Conservation (phyloP, 2,888 invertebrate species). For the Drosophila recens region DNA sequence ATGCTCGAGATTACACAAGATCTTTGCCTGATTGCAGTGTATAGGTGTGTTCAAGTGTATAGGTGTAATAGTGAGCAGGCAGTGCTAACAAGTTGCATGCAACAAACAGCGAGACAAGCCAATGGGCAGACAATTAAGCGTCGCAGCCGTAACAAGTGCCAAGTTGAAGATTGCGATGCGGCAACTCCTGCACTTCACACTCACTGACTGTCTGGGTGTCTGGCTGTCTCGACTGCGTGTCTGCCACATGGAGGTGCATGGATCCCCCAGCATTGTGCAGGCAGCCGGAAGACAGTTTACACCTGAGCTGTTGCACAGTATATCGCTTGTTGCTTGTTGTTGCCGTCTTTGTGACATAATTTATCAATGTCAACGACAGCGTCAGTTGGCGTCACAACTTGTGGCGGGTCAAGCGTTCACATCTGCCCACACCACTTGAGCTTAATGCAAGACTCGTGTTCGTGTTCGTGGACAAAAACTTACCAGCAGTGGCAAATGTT, state of each 20-base stretch:
- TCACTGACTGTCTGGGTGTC: conserved; percentile 3
- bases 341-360: conserved; percentile 64
- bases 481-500: conserved; percentile 77
- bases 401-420: conserved; percentile 58
- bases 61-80: conserved; percentile 9
- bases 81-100: conserved; percentile 59
- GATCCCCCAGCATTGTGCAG: conserved; percentile 29
- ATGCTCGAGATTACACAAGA: conserved; percentile 58
- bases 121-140: conserved; percentile 55
- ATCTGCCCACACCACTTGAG: conserved; percentile 22
- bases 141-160: conserved; percentile 66
- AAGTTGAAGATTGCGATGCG: conserved; percentile 61
- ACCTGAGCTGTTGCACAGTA: conserved; percentile 44
- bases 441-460: background rate
- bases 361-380: conserved; percentile 70
- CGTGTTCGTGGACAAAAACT: conserved; percentile 54
- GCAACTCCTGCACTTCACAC: conserved; percentile 47
- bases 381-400: conserved; percentile 23
- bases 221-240: conserved; percentile 19
- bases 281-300: conserved; percentile 78
- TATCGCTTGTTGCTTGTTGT: conserved; percentile 14
- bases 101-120: conserved; percentile 28
- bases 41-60: background rate
- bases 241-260: conserved; percentile 15
- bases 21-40: conserved; percentile 30